Evolutionary conservation across 2,113 vertebrate genomes (phyloP).

Genomic region (Bungarus multicinctus): DNA sequence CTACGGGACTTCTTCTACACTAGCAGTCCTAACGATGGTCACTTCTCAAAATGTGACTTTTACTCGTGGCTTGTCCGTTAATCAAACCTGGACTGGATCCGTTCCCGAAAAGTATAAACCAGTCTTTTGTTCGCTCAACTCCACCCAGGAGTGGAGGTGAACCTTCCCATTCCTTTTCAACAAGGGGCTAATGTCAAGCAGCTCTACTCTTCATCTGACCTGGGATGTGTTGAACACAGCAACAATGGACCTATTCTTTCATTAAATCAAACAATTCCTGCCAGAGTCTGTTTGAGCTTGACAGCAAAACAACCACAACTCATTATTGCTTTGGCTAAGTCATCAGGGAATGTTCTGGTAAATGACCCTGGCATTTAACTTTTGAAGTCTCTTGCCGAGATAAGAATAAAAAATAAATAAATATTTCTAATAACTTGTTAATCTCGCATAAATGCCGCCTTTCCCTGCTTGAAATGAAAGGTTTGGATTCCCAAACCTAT

Average conservation of each 20-base stretch:
- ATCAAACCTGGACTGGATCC: neutral
- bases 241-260: neutral
- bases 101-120: neutral
- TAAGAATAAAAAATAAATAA: neutral
- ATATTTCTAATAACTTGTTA: slow-evolving; percentile 4
- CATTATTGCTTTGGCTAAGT: accelerated
- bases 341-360: slow-evolving; percentile 21
- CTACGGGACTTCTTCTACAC: neutral
- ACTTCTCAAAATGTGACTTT: neutral
- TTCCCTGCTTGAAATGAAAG: neutral
- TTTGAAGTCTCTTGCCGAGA: neutral
- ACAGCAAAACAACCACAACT: neutral
- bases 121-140: neutral
- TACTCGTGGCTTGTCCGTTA: accelerated
- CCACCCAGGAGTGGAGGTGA: neutral
- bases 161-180: neutral
- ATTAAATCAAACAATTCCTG: neutral
- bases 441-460: neutral
- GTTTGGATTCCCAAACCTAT: neutral
- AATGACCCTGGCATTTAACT: neutral
- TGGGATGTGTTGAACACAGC: neutral
- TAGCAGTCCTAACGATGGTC: accelerated
- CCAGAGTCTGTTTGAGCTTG: neutral
- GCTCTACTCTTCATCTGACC: neutral
- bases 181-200: neutral